These are phyloP conservation scores for Malurus alboscapulatus DNA, from an alignment of 2,113 vertebrate genomes.

Conservation along the genomic window DNA sequence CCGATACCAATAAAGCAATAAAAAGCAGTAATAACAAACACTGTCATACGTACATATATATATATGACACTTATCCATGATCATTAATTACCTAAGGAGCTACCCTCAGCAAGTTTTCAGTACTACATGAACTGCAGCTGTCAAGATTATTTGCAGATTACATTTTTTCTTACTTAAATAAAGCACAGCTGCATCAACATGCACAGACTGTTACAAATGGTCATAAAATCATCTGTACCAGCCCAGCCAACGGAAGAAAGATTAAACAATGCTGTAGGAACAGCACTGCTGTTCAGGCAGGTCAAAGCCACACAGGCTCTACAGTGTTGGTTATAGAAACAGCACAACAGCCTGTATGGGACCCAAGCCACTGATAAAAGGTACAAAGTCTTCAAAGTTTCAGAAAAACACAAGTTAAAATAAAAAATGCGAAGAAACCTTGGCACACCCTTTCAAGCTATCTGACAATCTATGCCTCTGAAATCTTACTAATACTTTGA, in stretches of 20 bases:
- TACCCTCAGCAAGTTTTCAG: neutral
- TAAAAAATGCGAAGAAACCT: neutral
- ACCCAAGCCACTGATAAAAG: neutral
- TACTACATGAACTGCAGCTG: conserved; percentile 4
- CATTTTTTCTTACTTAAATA: conserved; percentile 41
- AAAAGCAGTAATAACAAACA: conserved; percentile 40
- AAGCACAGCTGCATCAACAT: conserved; percentile 49
- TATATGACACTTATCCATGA: neutral
- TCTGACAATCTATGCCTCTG: neutral
- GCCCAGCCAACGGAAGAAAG: neutral
- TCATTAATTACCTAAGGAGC: neutral
- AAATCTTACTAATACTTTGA: neutral
- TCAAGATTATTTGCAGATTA: conserved; percentile 24
- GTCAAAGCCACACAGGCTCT: neutral
- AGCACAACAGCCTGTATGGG: neutral
- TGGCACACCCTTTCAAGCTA: neutral
- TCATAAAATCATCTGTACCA: neutral
- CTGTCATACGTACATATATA: neutral
- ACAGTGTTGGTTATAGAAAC: neutral
- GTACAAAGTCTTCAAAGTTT: neutral
- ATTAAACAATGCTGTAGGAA: neutral
- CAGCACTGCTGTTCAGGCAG: neutral
- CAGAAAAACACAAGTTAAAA: neutral
- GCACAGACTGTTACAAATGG: neutral
- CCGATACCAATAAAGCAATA: conserved; percentile 42